Base-by-base conservation (phyloP, 2,797 vertebrate genomes). In the Sebastes steindachneri region DNA sequence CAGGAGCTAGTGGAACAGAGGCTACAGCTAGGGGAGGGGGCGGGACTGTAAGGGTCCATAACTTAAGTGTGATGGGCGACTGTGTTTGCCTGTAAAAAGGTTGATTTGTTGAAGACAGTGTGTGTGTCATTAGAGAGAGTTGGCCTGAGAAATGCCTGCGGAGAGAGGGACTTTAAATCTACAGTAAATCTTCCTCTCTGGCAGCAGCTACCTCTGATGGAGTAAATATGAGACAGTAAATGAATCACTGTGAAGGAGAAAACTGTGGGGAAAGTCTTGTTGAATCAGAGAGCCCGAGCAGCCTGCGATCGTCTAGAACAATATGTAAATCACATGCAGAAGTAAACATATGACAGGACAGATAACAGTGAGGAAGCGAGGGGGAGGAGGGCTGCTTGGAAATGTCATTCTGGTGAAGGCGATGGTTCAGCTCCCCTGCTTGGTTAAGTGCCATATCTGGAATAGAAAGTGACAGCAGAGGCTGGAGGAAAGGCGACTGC, bases 141-240 rank as follows among this genome's bases (percentile, higher is more conserved):
- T 59, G 60, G 79, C 55, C 70, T 57, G 80, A 88, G 80, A 79
- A 88, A 80, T 63, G n/a, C 68, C 55, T 12, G 68, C 48, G 5
- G 65, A 82, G 65, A 82, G 59, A 28, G 72, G 21, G 76, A 72
- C 75, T 82, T 82, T 86, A 84, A 88, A 86, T 82, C 73, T 48
- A 33, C 73, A 65, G 70, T 79, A 84, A 81, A 74, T 86, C 57
- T 55, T 58, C 5, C 26, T 62, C 7, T 37, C 65, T 79, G 83
- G 73, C 75, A 77, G 75, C 77, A 77, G 73, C 63, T 85, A 79
- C 67, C 68, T 82, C 45, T 77, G 65, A 83, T 86, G 90, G 83
- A 82, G 78, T 83, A 85, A 85, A 88, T 89, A 88, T 89, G 71
- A 68, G 76, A 89, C 76, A 78, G 72, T 76, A n/a, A 84, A 87